Evolutionary conservation across 2,113 vertebrate species (phyloP), one percentile per base, ranked within the genome.

Genomic region (Pardalotus punctatus): DNA sequence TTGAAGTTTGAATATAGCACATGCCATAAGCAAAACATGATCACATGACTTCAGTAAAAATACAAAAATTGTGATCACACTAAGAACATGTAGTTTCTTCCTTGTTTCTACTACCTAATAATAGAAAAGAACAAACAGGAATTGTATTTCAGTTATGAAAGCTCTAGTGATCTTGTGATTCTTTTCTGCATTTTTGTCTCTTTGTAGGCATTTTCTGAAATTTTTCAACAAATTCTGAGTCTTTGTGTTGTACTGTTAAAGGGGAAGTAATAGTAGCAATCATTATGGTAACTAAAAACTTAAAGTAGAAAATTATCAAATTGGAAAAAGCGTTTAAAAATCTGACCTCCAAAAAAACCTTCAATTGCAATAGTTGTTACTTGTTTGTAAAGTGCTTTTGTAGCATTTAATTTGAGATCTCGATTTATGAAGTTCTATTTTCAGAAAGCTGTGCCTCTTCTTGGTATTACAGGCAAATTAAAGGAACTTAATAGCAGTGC

Each of bases 401-500:
- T 74, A 42, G 7, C 33, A 14, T 42, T 91, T 50, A 1, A 58
- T 29, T 58, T 24, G 60, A 43, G 31, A 61, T 61, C 10, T 43
- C 0, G 0, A 36, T 86, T 83, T 85, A 23, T 93, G 29, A 91
- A 70, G 36, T 35, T 94, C 36, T 62, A 0, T 42, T 62, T 35
- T 64, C 24, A 36, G 42, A 66, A 65, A 65, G 16, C 14, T 1
- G 3, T 82, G 17, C 17, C 6, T 86, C 22, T 83, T 90, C 25
- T 57, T 95, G 42, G 2, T 76, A n/a, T 74, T 94, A 13, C 93
- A 99, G 99, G 98, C 83, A 99, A 99, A 97, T 73, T 99, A 86
- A 99, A 98, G 82, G 98, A 98, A 97, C 97, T 99, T 82, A 98
- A 99, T 92, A 97, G 94, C 86, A 97, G 23, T 40, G 97, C 98